Evolutionary conservation across 2,888 invertebrate species (phyloP).

Genomic region (Macaria liturata): DNA sequence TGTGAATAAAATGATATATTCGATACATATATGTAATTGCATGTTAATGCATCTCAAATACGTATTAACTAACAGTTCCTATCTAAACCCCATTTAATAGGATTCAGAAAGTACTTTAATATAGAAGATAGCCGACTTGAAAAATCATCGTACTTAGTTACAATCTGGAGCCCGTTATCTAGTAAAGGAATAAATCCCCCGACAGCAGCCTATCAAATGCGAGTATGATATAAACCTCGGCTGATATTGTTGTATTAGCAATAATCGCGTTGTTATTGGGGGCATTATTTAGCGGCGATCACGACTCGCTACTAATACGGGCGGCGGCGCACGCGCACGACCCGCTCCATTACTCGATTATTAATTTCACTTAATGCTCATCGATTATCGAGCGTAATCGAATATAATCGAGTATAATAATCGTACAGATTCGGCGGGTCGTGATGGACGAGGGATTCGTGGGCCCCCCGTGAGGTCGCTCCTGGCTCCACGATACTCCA

Average conservation of each 20-base stretch:
- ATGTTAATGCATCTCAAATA: too few species aligned
- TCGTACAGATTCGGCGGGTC: conserved; percentile 72
- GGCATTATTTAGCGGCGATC: conserved; percentile 57
- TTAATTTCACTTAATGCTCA: conserved; percentile 81
- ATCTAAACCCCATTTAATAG: too few species aligned
- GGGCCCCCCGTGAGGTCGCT: conserved; percentile 68
- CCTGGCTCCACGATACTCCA: conserved; percentile 64
- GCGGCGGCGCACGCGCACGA: conserved; percentile 73
- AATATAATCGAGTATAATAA: conserved; percentile 74
- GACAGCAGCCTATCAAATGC: background rate
- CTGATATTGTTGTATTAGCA: conserved; percentile 33
- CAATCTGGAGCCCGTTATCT: too few species aligned
- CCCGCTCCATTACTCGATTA: conserved; percentile 74
- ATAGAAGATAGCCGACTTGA: too few species aligned
- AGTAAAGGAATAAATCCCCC: background rate
- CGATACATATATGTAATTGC: too few species aligned
- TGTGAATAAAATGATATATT: too few species aligned
- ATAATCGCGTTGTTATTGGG: conserved; percentile 55
- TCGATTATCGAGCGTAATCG: conserved; percentile 75
- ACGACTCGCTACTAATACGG: conserved; percentile 52
- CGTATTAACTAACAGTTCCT: too few species aligned
- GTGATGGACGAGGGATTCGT: conserved; percentile 67
- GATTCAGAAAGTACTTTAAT: too few species aligned
- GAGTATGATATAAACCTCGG: background rate
- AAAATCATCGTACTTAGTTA: too few species aligned